Conservation (phyloP, 2,888 invertebrate species). For the Agrotis exclamationis region DNA sequence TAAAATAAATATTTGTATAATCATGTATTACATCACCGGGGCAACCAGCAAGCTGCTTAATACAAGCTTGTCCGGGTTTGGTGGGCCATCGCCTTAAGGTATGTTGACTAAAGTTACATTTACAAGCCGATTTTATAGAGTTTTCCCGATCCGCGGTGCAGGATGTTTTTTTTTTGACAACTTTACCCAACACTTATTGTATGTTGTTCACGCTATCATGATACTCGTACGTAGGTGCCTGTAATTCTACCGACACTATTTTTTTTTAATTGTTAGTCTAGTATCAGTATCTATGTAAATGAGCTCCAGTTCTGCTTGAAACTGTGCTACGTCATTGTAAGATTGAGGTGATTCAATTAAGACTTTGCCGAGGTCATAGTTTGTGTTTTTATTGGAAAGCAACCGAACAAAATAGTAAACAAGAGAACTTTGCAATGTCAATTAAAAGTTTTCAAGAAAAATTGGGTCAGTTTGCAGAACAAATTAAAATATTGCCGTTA, state of each 20-base stretch:
- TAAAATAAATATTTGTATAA: neutral
- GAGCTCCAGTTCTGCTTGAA: neutral
- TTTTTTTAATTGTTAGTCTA: neutral
- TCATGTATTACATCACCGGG: neutral
- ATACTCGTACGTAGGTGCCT: neutral
- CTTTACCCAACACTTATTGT: neutral
- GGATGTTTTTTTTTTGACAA: conserved; percentile 1
- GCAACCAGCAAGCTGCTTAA: neutral
- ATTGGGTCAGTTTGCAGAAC: neutral
- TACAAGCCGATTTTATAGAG: neutral
- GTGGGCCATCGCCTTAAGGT: neutral
- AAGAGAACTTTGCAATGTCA: neutral
- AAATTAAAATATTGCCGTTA: neutral
- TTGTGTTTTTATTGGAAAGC: conserved; percentile 1
- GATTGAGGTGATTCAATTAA: neutral
- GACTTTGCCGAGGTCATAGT: neutral
- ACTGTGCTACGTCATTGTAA: neutral
- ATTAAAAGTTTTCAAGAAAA: conserved; percentile 12
- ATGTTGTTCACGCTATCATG: neutral
- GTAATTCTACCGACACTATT: neutral
- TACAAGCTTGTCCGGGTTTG: too few relatives aligned
- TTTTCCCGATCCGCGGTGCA: neutral
- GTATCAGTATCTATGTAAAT: neutral
- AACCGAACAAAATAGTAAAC: neutral
- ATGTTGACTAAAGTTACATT: neutral